Conservation (phyloP, 1,140 invertebrate genomes). For the Battus philenor region DNA sequence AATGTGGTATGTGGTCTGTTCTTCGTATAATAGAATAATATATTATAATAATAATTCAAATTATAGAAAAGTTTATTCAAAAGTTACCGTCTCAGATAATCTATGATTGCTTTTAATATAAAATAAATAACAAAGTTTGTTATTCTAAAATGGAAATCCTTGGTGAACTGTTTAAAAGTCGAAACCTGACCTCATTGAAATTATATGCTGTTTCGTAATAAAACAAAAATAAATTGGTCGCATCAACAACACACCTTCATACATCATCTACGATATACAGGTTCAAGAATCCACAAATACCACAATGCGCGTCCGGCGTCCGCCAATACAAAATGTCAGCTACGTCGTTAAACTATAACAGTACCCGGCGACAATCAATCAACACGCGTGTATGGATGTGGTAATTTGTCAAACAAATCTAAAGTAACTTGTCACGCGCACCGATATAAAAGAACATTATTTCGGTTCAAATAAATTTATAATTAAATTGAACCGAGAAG, state of each 20-base stretch:
- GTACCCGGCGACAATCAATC: slow-evolving; percentile 21
- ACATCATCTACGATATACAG: slow-evolving; percentile 5
- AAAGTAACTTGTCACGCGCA: slow-evolving; percentile 15
- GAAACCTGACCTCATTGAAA: slow-evolving; percentile 7
- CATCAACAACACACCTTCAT: slow-evolving; percentile 1
- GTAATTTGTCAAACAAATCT: slow-evolving; percentile 23
- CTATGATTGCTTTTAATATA: no score
- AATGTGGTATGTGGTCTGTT: no score
- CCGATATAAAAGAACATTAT: slow-evolving; percentile 12
- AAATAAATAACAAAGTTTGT: no score
- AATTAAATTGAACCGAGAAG: no score
- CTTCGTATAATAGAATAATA: no score
- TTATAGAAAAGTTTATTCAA: no score
- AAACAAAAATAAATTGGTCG: slow-evolving; percentile 1
- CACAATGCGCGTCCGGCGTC: slow-evolving; percentile 32
- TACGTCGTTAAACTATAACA: slow-evolving; percentile 46
- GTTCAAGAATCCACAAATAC: slow-evolving; percentile 25
- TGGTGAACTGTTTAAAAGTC: slow-evolving; percentile 2
- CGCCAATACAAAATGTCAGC: slow-evolving; percentile 42
- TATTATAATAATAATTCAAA: no score
- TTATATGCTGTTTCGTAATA: slow-evolving; percentile 2
- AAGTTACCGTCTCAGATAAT: no score
- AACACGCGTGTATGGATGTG: slow-evolving; percentile 23
- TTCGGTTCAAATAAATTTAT: no score
- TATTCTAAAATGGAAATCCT: no score